Conservation (phyloP, 2,113 vertebrate species). For the Glaucidium brasilianum region DNA sequence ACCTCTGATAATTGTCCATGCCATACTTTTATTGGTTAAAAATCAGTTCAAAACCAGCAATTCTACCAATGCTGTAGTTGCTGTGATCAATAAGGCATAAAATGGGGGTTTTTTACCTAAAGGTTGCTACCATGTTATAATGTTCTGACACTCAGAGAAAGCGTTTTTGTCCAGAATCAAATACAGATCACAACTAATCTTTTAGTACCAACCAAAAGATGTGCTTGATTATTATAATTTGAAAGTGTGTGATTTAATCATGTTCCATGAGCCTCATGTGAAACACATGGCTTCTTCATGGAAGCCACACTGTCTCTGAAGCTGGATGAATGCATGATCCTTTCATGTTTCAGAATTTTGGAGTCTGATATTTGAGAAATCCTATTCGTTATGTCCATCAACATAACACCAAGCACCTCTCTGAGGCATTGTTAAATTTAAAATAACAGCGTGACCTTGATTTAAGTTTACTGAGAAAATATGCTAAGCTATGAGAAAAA, state of each 20-base stretch:
- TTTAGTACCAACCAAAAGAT: background rate
- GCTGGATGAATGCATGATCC: background rate
- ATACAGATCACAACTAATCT: background rate
- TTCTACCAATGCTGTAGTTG: background rate
- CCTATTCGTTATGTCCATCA: background rate
- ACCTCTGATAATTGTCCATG: background rate
- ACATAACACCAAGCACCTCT: background rate
- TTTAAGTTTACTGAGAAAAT: background rate
- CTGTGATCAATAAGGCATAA: background rate
- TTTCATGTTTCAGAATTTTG: background rate
- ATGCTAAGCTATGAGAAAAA: background rate
- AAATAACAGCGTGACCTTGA: background rate
- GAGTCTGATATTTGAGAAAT: background rate
- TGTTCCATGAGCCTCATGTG: background rate
- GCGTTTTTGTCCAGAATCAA: background rate
- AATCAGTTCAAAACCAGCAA: background rate
- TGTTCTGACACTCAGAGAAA: background rate
- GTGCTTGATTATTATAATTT: background rate
- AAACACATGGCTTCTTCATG: background rate
- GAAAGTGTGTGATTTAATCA: background rate
- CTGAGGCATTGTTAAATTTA: background rate
- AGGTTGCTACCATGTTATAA: background rate
- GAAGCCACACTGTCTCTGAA: background rate
- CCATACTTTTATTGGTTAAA: background rate
- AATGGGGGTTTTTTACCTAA: background rate